Conservation (phyloP, 2,888 invertebrate genomes). For the Cephus nigrinus region DNA sequence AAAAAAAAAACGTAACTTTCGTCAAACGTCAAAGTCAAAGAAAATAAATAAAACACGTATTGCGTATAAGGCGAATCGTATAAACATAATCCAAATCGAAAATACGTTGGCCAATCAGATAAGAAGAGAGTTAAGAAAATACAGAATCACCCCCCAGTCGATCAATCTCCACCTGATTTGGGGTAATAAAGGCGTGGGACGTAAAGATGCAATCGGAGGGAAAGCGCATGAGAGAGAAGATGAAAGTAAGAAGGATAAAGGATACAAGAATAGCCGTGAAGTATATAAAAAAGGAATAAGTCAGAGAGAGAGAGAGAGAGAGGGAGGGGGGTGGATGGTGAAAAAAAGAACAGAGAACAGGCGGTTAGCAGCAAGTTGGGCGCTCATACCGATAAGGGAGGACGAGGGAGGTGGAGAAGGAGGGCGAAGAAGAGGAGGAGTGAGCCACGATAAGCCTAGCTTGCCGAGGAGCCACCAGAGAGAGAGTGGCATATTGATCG, state of each 20-base stretch:
- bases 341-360: neutral
- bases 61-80: neutral
- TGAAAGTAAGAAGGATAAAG: slow-evolving; percentile 1
- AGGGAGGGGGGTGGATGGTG: no score
- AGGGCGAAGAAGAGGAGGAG: neutral
- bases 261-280: neutral
- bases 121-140: neutral
- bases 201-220: slow-evolving; percentile 1
- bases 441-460: neutral
- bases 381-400: neutral
- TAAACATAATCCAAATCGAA: neutral
- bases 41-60: neutral
- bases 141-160: neutral
- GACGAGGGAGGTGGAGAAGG: neutral
- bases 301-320: neutral
- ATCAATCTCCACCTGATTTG: neutral
- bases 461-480: neutral
- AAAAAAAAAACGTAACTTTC: neutral
- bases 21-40: neutral
- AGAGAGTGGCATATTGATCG: neutral
- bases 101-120: neutral
- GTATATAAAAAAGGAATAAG: neutral
- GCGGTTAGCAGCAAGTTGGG: neutral
- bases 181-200: neutral
- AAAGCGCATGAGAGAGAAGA: slow-evolving; percentile 7